These are phyloP conservation scores for Danio tinwini DNA, from an alignment of 2,797 vertebrate genomes.

Conservation along the genomic window DNA sequence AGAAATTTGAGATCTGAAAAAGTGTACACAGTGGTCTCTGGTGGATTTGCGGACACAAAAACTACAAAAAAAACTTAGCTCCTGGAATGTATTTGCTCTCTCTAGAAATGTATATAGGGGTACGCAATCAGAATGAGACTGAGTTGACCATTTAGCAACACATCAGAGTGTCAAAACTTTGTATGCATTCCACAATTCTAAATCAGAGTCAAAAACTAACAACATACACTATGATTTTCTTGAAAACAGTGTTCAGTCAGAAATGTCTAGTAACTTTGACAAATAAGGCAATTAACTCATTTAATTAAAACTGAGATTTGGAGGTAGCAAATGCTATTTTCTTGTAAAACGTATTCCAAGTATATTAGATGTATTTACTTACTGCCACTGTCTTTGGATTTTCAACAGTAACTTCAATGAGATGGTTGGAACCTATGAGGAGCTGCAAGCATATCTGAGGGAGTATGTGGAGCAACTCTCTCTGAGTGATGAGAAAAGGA, in stretches of 20 bases:
- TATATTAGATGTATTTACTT: background rate
- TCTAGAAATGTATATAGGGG: too few species aligned
- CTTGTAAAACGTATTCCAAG: too few species aligned
- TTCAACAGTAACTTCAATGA: constrained; percentile 79
- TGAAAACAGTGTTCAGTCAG: background rate
- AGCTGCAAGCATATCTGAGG: constrained; percentile 78
- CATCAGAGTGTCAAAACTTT: too few species aligned
- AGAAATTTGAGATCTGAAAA: too few species aligned
- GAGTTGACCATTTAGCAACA: too few species aligned
- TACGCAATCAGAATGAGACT: too few species aligned
- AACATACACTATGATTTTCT: background rate
- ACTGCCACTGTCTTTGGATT: background rate
- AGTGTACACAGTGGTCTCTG: too few species aligned
- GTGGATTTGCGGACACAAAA: too few species aligned
- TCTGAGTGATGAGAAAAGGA: constrained; percentile 77
- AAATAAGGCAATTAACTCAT: background rate
- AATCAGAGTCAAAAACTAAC: background rate
- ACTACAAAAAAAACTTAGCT: too few species aligned
- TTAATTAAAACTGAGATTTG: background rate
- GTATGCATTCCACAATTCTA: too few species aligned
- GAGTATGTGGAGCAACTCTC: constrained; percentile 81
- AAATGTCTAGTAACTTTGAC: background rate
- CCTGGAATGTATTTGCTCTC: too few species aligned
- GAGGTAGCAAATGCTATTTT: too few species aligned
- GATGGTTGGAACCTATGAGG: constrained; percentile 84